Conservation (phyloP, 2,113 vertebrate species). For the Mixornis gularis region DNA sequence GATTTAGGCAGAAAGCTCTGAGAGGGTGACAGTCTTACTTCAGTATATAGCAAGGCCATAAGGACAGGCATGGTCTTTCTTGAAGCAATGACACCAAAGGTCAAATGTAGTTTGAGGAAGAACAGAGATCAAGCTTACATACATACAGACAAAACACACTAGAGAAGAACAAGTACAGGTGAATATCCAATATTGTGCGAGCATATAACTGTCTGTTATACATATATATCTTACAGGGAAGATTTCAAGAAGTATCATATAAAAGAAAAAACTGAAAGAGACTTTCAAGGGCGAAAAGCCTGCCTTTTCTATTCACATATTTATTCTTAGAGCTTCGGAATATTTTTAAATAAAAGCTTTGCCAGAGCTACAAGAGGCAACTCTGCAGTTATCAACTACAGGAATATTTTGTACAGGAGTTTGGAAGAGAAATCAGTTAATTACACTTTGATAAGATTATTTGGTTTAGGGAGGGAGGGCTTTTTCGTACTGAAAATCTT, state of each 20-base stretch:
- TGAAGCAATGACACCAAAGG: neutral
- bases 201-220: neutral
- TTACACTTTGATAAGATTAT: neutral
- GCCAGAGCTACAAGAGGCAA: neutral
- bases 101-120: neutral
- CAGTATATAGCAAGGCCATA: neutral
- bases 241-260: neutral
- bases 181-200: neutral
- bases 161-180: neutral
- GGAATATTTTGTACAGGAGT: neutral
- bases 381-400: neutral
- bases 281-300: neutral
- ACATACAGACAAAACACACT: neutral
- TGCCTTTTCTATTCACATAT: neutral
- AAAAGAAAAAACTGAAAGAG: neutral
- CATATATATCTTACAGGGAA: neutral
- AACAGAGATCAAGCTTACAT: neutral
- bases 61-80: neutral
- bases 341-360: neutral
- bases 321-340: neutral
- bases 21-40: neutral
- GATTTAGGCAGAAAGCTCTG: neutral
- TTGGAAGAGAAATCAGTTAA: neutral
- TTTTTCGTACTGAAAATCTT: neutral
- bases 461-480: neutral